Evolutionary conservation across 2,888 invertebrate genomes (phyloP), one percentile per base, ranked within the genome.

Genomic region (Yponomeuta sedellus): DNA sequence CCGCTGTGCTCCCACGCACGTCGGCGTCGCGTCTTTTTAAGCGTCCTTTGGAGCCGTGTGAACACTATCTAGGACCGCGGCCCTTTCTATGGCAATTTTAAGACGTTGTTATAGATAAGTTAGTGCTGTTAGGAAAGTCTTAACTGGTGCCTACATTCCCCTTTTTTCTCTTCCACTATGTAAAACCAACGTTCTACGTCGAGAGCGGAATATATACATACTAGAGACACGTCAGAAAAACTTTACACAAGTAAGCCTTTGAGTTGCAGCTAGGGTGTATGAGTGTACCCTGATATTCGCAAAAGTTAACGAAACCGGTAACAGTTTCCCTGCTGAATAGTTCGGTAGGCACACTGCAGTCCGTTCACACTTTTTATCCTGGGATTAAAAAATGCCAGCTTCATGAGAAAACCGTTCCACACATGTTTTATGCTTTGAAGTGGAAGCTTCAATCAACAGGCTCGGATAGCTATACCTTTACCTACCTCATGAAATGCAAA

Each of bases 1-100:
- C 82, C 82, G 84, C 81, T 80, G 81, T 77, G 75, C 85, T 86
- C 86, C 86, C 84, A 34, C 34, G 34, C 86, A 86, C 86, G 82
- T 78, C 25, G 20, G 86, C 86, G 82, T 78, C 25, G 20, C 64
- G 10, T 40, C 64, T 64, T 64, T 40, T 39, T 3, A 64, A 40
- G 10, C 34, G 2, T 25, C 22, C 16, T 34, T n/a, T 59, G 34
- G 16, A 61, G 25, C 61, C 5, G 25, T 61, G 61, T 61, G 61
- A 34, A 25, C 20, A 61, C 25, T 11, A 12, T 28, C 34, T 61
- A 10, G n/a, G 22, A 28, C 25, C 12, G 62, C 25, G 34, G 61
- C 25, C 28, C 12, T 28, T n/a, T 58, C 44, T 52, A 4, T 16
- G 44, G 44, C 16, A 16, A 16, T 52, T 4, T 12, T 16, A 12